Evolutionary conservation across 2,797 vertebrate genomes (phyloP).

Genomic region (Acrossocheilus wenchowensis): DNA sequence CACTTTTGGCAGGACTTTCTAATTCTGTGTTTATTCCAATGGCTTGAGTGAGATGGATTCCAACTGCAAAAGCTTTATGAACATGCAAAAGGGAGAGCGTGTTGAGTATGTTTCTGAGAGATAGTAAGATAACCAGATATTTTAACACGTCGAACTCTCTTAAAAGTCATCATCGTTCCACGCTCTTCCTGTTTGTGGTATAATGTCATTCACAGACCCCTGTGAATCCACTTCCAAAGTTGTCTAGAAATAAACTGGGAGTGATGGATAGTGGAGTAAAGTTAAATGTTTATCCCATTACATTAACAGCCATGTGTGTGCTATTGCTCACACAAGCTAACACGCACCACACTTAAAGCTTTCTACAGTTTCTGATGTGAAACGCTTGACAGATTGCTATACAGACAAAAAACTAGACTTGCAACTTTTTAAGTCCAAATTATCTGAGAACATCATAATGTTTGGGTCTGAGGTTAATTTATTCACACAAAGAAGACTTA

Average conservation of each 20-base stretch:
- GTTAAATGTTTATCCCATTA: neutral
- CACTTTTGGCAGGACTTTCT: conserved; percentile 42
- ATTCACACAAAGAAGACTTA: conserved; percentile 28
- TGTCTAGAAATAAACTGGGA: conserved; percentile 15
- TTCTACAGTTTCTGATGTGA: neutral
- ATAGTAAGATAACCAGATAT: neutral
- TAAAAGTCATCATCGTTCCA: conserved; percentile 17
- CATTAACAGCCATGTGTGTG: conserved; percentile 5
- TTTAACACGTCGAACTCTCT: conserved; percentile 30
- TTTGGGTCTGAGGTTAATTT: conserved; percentile 42
- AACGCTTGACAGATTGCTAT: neutral
- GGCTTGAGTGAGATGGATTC: conserved; percentile 68
- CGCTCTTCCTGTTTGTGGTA: conserved; percentile 24
- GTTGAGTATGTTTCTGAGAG: neutral
- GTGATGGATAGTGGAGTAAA: conserved; percentile 27
- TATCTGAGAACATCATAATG: conserved; percentile 13
- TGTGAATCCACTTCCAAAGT: conserved; percentile 1
- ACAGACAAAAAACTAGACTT: neutral
- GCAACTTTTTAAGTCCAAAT: neutral
- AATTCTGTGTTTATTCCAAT: conserved; percentile 71
- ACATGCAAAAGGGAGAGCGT: conserved; percentile 38
- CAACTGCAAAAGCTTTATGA: conserved; percentile 67
- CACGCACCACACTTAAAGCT: neutral
- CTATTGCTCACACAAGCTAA: conserved; percentile 1
- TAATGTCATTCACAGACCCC: conserved; percentile 19